Evolutionary conservation across 1,140 invertebrate species (phyloP).

Genomic region (Helicoverpa zea): DNA sequence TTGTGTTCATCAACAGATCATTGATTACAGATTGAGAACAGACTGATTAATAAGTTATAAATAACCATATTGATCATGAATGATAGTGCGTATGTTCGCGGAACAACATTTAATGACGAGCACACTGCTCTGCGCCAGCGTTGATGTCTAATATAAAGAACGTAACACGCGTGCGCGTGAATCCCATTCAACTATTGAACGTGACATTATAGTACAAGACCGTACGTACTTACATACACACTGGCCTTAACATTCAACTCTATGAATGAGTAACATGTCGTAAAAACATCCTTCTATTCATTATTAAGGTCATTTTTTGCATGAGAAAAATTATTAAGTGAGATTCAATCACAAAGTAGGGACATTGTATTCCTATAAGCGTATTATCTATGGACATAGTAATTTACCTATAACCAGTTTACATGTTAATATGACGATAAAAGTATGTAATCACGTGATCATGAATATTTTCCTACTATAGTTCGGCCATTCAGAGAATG

Average conservation of each 20-base stretch:
- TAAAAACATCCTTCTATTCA: slow-evolving; percentile 60
- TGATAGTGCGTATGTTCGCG: slow-evolving; percentile 6
- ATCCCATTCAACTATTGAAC: slow-evolving; percentile 55
- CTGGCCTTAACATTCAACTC: slow-evolving; percentile 38
- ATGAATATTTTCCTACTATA: too few relatives aligned
- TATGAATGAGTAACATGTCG: slow-evolving; percentile 73
- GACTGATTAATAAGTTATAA: neutral
- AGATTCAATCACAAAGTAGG: neutral
- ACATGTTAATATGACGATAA: slow-evolving; percentile 3
- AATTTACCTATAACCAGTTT: neutral
- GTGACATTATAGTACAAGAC: slow-evolving; percentile 27
- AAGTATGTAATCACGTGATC: neutral
- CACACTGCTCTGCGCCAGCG: slow-evolving; percentile 54
- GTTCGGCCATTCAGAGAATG: too few relatives aligned
- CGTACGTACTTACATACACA: neutral
- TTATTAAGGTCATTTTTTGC: slow-evolving; percentile 18
- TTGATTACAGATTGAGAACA: neutral
- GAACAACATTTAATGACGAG: slow-evolving; percentile 24
- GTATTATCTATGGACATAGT: neutral
- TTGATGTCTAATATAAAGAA: slow-evolving; percentile 79
- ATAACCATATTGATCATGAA: neutral
- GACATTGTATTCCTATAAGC: neutral
- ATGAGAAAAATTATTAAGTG: neutral
- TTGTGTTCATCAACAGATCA: too few relatives aligned
- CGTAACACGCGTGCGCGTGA: slow-evolving; percentile 63